Evolutionary conservation across 2,113 vertebrate species (phyloP).

Genomic region (Mus pahari): DNA sequence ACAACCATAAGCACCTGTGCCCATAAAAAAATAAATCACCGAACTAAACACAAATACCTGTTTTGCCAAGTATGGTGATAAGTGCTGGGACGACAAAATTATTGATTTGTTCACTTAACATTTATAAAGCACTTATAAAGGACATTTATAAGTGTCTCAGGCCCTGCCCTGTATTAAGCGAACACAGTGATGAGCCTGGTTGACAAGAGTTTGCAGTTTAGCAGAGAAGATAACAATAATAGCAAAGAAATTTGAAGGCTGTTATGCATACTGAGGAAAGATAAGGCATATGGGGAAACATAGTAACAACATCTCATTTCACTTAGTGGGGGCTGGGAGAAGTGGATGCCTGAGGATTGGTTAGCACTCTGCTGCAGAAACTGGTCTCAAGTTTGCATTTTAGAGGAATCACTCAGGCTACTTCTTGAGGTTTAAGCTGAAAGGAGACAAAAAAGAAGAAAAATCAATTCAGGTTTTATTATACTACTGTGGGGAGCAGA

Average conservation of each 20-base stretch:
- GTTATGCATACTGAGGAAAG: slow-evolving; percentile 52
- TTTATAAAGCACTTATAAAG: slow-evolving; percentile 52
- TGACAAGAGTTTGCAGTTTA: slow-evolving; percentile 45
- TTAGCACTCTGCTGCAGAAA: background rate
- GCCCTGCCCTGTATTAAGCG: slow-evolving; percentile 16
- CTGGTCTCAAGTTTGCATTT: slow-evolving; percentile 56
- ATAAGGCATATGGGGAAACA: slow-evolving; percentile 69
- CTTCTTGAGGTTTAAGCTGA: slow-evolving; percentile 1
- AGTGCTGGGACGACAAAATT: slow-evolving; percentile 36
- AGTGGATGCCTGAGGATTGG: background rate
- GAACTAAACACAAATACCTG: background rate
- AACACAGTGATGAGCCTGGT: slow-evolving; percentile 4
- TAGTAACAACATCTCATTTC: slow-evolving; percentile 38
- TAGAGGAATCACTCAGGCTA: slow-evolving; percentile 7
- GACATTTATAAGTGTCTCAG: background rate
- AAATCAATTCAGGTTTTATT: slow-evolving; percentile 61
- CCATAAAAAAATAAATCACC: background rate
- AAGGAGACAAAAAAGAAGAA: slow-evolving; percentile 5
- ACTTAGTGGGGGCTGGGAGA: background rate
- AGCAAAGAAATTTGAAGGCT: slow-evolving; percentile 64
- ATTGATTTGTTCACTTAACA: slow-evolving; percentile 34
- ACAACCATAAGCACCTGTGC: background rate
- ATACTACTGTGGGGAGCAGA: slow-evolving; percentile 5
- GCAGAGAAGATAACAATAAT: slow-evolving; percentile 63
- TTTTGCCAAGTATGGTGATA: slow-evolving; percentile 23